Base-by-base conservation (phyloP, 1,140 invertebrate genomes). In the Heliconius hermathena region DNA sequence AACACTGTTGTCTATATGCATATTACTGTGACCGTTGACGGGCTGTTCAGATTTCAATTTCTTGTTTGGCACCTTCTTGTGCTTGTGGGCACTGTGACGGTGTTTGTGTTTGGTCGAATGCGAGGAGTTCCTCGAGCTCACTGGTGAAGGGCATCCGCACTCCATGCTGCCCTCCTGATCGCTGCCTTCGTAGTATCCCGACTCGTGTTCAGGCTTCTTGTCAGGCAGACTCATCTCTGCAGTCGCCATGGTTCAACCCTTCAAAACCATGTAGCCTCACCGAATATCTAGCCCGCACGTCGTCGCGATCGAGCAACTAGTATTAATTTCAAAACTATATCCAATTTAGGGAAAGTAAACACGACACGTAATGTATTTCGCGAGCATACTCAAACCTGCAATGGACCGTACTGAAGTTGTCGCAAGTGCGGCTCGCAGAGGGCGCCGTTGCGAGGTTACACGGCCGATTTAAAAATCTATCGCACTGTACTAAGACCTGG, bases 201-300 rank as follows among this genome's bases (percentile, higher is more conserved):
- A 94, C 88, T 94, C 93, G 93, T 94, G 93, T 80, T 94, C 93
- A 81, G 93, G 93, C 84, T 94, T 94, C 80, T 94, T 94, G 84
- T 94, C 93, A 81, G 92, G 92, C 84, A 94, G 80, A 85, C 85
- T 93, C 93, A 94, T 94, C 85, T 93, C 93, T 85, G 87, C 88
- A 84, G 93, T 92, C 41, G 93, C 91, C 92, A 94, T 94, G 91
- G 90, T 84, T 90, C 84, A 90, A 86, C 84, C 86, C 84, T 84
- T 83, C 86, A 93, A 86, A 82, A 90, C 85, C 92, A 92, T 91
- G 89, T 87, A 90, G 89, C 83, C 77, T 38, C 73, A 77, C 78
- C 75, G 76, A 77, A 78, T 66, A 41, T 71, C 81, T 72, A 72
- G 29, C 81, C 52, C 73, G 71, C 82, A 78, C 72, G 54, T 74